phyloP scores from a whole-genome alignment of 2,113 vertebrate species.

The Hystrix brachyura region DNA sequence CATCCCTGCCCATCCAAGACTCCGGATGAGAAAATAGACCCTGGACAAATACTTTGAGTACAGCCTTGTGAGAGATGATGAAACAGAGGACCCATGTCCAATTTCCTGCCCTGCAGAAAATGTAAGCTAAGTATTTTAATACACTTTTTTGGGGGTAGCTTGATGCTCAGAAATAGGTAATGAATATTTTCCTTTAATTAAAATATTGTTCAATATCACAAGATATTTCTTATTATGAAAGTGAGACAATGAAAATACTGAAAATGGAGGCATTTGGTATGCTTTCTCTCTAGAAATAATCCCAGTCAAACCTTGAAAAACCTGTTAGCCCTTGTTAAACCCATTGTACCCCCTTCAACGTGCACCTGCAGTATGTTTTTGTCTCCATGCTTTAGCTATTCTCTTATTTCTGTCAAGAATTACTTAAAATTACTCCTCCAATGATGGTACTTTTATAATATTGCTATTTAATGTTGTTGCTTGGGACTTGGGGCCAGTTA shows the following conservation, averaged over 20 bases:
- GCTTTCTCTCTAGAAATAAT: background rate
- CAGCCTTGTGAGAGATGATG: background rate
- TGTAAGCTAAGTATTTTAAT: background rate
- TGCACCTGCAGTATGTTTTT: background rate
- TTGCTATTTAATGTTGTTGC: background rate
- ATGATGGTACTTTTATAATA: background rate
- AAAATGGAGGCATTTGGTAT: background rate
- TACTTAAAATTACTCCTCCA: background rate
- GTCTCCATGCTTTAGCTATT: background rate
- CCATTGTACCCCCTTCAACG: fast-evolving
- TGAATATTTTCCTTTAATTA: background rate
- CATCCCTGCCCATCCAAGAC: background rate
- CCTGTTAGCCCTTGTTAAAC: background rate
- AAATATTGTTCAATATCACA: background rate
- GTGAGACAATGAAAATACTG: background rate
- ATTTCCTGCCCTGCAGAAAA: background rate
- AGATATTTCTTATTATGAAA: background rate
- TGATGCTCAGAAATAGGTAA: background rate
- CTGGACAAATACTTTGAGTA: too few species aligned
- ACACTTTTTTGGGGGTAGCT: background rate
- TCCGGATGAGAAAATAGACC: background rate
- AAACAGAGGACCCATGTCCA: background rate
- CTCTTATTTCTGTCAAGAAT: background rate
- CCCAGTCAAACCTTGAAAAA: background rate
- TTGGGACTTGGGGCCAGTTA: background rate